Conservation (phyloP, 2,888 invertebrate species). For the Allolobophora icterica region DNA sequence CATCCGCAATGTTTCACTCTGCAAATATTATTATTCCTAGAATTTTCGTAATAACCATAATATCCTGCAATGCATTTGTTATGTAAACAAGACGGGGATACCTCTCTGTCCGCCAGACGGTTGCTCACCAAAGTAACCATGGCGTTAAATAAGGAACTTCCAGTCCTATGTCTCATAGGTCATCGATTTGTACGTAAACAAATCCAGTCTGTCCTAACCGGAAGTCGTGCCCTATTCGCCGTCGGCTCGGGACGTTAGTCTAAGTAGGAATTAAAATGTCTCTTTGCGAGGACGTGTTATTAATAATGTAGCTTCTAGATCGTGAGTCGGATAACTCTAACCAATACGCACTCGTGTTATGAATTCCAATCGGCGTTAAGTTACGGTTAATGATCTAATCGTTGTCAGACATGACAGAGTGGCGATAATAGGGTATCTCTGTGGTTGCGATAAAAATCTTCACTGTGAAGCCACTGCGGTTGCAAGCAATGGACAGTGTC, state of each 20-base stretch:
- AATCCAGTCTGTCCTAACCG: no score
- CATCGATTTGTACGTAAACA: no score
- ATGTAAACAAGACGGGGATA: no score
- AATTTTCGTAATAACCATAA: no score
- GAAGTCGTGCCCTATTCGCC: no score
- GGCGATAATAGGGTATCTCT: neutral
- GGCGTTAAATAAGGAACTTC: no score
- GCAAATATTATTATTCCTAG: no score
- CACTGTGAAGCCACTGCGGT: neutral
- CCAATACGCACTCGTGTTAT: neutral
- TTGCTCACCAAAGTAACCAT: no score
- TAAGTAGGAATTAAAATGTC: neutral
- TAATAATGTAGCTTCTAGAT: neutral
- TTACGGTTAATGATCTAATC: neutral
- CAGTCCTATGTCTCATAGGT: no score
- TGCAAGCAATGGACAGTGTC: conserved; percentile 10
- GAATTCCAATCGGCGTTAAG: neutral
- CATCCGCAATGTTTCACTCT: no score
- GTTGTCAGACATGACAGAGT: neutral
- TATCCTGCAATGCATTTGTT: no score
- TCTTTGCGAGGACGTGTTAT: neutral
- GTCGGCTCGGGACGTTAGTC: neutral
- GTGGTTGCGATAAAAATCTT: neutral
- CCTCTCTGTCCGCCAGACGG: no score
- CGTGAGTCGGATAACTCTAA: neutral